Evolutionary conservation across 2,888 invertebrate genomes (phyloP), one percentile per base, ranked within the genome.

Genomic region (Salpingus planirostris): DNA sequence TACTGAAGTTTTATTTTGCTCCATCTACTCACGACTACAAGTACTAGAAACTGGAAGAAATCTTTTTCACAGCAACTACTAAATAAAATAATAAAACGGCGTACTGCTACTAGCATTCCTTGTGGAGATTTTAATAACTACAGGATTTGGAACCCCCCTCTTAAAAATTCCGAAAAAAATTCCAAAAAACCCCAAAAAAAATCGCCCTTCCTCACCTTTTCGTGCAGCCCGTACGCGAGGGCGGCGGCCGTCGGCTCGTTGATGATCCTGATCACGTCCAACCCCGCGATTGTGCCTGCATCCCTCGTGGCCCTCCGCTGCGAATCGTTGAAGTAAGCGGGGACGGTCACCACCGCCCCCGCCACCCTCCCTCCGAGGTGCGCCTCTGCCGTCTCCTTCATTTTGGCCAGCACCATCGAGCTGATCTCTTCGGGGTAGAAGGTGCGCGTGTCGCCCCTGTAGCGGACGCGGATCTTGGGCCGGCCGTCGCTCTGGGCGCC

Each of bases 261-360:
- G 47, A 76, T 73, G 42, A 79, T 78, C 44, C 78, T 64, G 26
- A 74, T 61, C 3, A 79, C 76, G 50, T 77, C 76, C 24, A 78
- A 57, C 15, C 77, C 78, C 6, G 78, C 71, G 37, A 71, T 56
- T 56, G 71, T 67, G 3, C 77, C 78, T 26, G 78, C 76, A 55
- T 79, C 78, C 54, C 78, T 78, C 8, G 78, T 79, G 1, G 78
- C 79, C 54, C 78, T 78, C 31, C 79, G 63, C 53, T 80, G 79
- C 1, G 72, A 69, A 53, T 77, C 76, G 56, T 76, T 78, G 62
- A 77, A 78, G 51, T 78, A 77, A 10, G 76, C 76, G 3, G 74
- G 73, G 3, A 74, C 73, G 2, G 73, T 74, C 35, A 74, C 59
- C 7, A 74, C 74, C 10, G 71, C 73, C 42, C 66, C 66, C n/a